phyloP scores from a whole-genome alignment of 2,113 vertebrate species.

The Ondatra zibethicus region DNA sequence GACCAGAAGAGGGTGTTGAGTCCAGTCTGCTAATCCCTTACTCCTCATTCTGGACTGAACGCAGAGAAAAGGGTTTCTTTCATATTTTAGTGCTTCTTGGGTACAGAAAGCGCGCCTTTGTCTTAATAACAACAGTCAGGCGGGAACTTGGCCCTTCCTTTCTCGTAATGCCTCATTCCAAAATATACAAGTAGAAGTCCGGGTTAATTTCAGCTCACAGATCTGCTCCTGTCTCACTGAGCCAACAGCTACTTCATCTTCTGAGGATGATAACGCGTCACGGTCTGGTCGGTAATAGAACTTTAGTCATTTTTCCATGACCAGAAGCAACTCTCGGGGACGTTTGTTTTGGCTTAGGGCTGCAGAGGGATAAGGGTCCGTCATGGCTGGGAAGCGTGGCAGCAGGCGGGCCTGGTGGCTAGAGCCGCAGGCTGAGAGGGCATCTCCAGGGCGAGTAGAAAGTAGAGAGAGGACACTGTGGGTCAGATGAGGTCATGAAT shows the following conservation, averaged over 20 bases:
- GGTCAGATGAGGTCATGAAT: background rate
- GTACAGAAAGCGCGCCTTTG: background rate
- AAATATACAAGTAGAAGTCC: background rate
- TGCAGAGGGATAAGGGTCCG: background rate
- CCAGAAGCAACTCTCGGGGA: background rate
- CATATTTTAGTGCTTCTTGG: background rate
- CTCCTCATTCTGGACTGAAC: background rate
- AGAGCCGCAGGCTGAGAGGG: background rate
- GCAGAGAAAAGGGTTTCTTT: background rate
- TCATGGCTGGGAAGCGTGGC: background rate
- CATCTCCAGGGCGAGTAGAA: background rate
- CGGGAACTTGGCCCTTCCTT: slow-evolving; percentile 6
- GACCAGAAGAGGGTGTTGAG: no score
- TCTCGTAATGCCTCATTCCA: background rate
- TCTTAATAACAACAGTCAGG: background rate
- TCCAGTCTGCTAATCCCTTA: background rate
- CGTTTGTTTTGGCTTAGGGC: background rate
- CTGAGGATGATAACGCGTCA: background rate
- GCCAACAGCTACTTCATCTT: background rate
- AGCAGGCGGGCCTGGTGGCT: background rate
- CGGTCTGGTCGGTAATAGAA: background rate
- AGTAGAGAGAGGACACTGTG: background rate
- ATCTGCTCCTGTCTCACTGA: background rate
- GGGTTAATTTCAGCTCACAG: background rate
- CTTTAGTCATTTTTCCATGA: background rate